Percentiles rank a stretch among this genome's conserved stretches.
Conservation (phyloP, 2,113 vertebrate genomes). For the Caranx melampygus region DNA sequence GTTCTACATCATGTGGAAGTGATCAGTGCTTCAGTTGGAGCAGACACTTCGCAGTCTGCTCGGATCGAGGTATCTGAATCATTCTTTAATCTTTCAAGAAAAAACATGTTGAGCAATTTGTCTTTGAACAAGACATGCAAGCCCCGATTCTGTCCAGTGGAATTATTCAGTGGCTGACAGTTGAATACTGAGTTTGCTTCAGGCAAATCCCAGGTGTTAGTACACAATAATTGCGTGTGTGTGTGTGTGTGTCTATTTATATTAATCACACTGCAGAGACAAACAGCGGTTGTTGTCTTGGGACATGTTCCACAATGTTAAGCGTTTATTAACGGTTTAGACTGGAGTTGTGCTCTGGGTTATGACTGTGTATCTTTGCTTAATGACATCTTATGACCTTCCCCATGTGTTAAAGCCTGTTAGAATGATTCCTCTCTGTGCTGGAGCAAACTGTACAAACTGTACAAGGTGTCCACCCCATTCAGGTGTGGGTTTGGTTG, state of each 20-base stretch:
- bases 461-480: too few species aligned
- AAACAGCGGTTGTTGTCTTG: neutral
- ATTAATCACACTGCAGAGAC: neutral
- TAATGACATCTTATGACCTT: too few species aligned
- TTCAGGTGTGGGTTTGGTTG: too few species aligned
- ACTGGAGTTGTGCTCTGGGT: neutral
- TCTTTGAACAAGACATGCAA: conserved; percentile 21
- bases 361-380: too few species aligned
- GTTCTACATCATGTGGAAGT: neutral
- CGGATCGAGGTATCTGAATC: neutral
- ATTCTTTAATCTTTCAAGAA: conserved; percentile 27
- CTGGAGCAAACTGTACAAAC: too few species aligned
- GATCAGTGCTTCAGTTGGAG: conserved; percentile 38
- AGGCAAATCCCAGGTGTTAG: conserved; percentile 26
- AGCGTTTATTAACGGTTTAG: neutral
- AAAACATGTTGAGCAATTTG: conserved; percentile 14
- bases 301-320: neutral
- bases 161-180: conserved; percentile 37
- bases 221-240: conserved; percentile 1
- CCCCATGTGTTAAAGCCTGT: too few species aligned
- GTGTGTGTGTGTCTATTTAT: conserved; percentile 1
- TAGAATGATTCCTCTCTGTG: too few species aligned
- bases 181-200: conserved; percentile 4
- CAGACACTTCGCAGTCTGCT: conserved; percentile 4
- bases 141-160: conserved; percentile 37